Evolutionary conservation across 1,140 invertebrate species (phyloP).

Genomic region (Dolichoris vasculosae): DNA sequence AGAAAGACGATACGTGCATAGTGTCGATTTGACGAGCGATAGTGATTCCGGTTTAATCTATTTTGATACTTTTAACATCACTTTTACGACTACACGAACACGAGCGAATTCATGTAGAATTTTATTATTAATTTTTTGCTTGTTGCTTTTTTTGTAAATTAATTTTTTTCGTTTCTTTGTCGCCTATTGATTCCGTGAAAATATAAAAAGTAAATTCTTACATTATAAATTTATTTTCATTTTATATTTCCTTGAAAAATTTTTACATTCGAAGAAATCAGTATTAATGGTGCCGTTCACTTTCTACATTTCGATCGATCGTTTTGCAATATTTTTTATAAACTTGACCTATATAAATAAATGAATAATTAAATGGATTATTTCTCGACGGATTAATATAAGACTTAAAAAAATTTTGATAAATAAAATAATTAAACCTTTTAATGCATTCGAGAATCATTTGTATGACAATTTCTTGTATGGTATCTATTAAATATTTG

Average conservation of each 20-base stretch:
- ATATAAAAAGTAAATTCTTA: too few relatives aligned
- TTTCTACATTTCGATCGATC: neutral
- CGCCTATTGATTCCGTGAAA: too few relatives aligned
- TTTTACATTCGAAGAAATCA: neutral
- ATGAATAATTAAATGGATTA: neutral
- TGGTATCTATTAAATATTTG: neutral
- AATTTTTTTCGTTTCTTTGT: too few relatives aligned
- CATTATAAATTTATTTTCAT: too few relatives aligned
- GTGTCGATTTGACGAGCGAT: neutral
- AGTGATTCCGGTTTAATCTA: neutral
- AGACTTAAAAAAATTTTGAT: neutral
- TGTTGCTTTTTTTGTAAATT: too few relatives aligned
- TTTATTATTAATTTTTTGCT: too few relatives aligned
- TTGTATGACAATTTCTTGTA: neutral
- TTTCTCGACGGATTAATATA: neutral
- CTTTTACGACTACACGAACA: neutral
- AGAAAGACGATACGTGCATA: too few relatives aligned
- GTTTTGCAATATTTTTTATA: conserved; percentile 10
- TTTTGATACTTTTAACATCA: neutral
- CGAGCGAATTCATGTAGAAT: too few relatives aligned
- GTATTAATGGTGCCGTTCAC: neutral
- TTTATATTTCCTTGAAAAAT: too few relatives aligned
- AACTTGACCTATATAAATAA: neutral
- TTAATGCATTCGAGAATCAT: neutral
- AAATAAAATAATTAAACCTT: too few relatives aligned